Evolutionary conservation across 2,888 invertebrate species (phyloP).

Genomic region (Stegophylla sp.): DNA sequence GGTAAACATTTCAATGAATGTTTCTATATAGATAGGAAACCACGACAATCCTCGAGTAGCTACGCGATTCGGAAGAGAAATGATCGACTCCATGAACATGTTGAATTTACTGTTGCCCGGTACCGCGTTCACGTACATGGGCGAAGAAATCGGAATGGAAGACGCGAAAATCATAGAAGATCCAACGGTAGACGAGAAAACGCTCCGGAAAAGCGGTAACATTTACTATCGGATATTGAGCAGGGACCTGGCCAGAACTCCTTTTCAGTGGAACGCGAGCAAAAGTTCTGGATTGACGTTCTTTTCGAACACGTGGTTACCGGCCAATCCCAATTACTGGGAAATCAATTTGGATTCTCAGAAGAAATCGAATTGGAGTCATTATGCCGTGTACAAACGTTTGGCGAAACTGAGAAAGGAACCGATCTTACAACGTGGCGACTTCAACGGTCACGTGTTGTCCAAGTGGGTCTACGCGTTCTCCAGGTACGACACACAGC

Average conservation of each 20-base stretch:
- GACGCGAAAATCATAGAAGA: constrained; percentile 68
- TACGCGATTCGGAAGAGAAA: constrained; percentile 64
- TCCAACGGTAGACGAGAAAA: constrained; percentile 70
- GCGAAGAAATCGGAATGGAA: constrained; percentile 80
- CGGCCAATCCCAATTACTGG: constrained; percentile 71
- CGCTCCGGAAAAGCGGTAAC: constrained; percentile 69
- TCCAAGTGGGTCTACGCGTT: constrained; percentile 65
- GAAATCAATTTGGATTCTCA: constrained; percentile 67
- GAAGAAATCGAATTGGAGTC: constrained; percentile 52
- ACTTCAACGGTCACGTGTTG: constrained; percentile 60
- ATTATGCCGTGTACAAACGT: constrained; percentile 61
- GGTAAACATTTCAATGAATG: too few species aligned
- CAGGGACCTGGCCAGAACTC: constrained; percentile 79
- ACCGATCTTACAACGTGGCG: constrained; percentile 65
- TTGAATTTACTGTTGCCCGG: constrained; percentile 77
- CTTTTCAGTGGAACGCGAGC: constrained; percentile 78
- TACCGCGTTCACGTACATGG: constrained; percentile 84
- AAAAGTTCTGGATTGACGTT: constrained; percentile 71
- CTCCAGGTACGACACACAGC: constrained; percentile 65
- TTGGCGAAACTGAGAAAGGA: constrained; percentile 63
- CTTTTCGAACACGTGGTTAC: constrained; percentile 71
- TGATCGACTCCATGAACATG: constrained; percentile 66
- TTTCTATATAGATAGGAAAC: constrained; percentile 62
- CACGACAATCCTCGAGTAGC: constrained; percentile 63
- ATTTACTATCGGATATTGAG: constrained; percentile 69